Evolutionary conservation across 2,113 vertebrate genomes (phyloP), one percentile per base, ranked within the genome.

Genomic region (Brachyhypopomus gauderio): DNA sequence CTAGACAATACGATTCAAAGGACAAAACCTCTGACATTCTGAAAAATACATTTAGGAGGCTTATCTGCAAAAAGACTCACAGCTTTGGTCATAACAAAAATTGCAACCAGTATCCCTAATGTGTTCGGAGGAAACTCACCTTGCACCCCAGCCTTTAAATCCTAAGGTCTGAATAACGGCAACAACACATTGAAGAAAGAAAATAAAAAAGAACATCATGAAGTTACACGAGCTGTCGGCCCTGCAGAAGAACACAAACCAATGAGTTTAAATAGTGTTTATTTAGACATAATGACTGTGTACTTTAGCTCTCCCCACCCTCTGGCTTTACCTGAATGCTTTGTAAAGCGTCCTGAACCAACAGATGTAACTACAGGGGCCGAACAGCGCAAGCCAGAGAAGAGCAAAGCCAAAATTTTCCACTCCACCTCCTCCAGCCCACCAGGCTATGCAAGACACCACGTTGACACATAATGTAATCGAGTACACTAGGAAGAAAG

Each of bases 201-300:
- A 98, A 90, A 98, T 77, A 90, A 99, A 98, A 94, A 99, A 99
- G 86, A 99, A 99, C 0, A 92, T 82, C 97, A 98, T 99, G 82
- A 97, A 99, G 87, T 99, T 98, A 87, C 98, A 99, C 0, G 97
- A 99, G 86, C 97, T 99, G 91, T 99, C 96, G 0, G 97, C 96
- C 86, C 96, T 97, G 85, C 48, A 72, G 62, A 41, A 66, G 63
- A 14, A 78, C 25, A 62, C 34, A 62, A 75, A 77, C 0, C 36
- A 14, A 14, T 41, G 59, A 5, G 27, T 30, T 66, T 14, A 67
- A 67, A 48, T n/a, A 1, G 9, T 64, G 9, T 52, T 75, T 4
- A 6, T 41, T 20, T 41, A 52, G 16, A 72, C 3, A 4, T 1
- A 38, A n/a, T 22, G 2, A 8, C 38, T 5, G 63, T 60, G 27